Conservation (phyloP, 1,140 invertebrate species). For the Melanaphis sacchari region DNA sequence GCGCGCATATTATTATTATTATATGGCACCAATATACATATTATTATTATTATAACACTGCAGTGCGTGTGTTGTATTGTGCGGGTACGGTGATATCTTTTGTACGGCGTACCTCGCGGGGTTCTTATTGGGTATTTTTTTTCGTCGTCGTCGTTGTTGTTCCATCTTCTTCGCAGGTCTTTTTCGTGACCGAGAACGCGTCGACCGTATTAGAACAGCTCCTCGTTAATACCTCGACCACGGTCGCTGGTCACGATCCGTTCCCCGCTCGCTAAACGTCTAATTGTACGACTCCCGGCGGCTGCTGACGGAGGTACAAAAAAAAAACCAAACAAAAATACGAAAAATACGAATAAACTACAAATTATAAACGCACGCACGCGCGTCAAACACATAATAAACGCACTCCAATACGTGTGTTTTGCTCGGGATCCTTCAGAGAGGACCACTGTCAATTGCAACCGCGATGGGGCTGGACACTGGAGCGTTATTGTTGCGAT, state of each 20-base stretch:
- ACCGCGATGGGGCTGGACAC: no score
- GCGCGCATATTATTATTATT: conserved; percentile 7
- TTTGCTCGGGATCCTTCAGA: no score
- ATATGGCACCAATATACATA: not conserved
- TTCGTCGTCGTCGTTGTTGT: not conserved
- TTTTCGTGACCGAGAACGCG: conserved; percentile 50
- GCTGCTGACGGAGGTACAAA: not conserved
- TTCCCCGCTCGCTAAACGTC: not conserved
- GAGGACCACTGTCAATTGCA: no score
- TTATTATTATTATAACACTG: not conserved
- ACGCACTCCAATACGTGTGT: no score
- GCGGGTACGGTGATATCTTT: not conserved
- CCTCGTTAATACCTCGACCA: conserved; percentile 50
- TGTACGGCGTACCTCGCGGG: not conserved
- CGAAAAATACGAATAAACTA: conserved; percentile 2
- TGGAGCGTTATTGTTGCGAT: no score
- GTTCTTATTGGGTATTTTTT: not conserved
- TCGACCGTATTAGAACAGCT: conserved; percentile 49
- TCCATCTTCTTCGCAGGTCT: not conserved
- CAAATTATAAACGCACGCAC: conserved; percentile 7
- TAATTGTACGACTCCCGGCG: not conserved
- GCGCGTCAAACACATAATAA: not conserved
- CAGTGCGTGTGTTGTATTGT: not conserved
- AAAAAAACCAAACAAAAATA: not conserved
- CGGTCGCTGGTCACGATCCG: conserved; percentile 54